A percentile compares a stretch with the other conserved stretches of the same genome.
phyloP scores from a whole-genome alignment of 2,797 vertebrate species.

The Eospalax fontanierii region DNA sequence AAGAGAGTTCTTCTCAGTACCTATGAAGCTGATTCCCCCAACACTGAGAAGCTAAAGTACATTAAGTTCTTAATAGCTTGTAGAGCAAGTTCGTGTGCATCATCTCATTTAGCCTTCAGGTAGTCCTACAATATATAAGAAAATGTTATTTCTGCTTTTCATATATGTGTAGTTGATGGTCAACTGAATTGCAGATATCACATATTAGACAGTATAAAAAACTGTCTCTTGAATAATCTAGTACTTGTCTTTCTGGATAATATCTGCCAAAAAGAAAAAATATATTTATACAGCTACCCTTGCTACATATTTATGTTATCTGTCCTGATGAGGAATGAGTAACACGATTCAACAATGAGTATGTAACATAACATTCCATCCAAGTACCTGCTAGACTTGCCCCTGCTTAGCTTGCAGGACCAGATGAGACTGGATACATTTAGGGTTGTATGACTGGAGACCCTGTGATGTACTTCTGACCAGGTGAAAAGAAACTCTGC shows the following conservation, averaged over 20 bases:
- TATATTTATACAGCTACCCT: not conserved
- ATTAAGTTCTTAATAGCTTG: not conserved
- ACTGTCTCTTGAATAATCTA: not conserved
- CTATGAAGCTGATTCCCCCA: not conserved
- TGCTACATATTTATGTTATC: not conserved
- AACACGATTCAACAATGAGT: not conserved
- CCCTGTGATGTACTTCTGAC: constrained; percentile 5
- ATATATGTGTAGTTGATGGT: not conserved
- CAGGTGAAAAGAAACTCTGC: not conserved
- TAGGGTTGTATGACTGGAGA: not conserved
- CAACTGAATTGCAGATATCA: not conserved
- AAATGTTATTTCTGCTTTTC: constrained; percentile 28
- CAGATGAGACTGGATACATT: not conserved
- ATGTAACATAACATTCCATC: not conserved
- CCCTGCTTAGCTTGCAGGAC: not conserved
- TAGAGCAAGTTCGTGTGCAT: not conserved
- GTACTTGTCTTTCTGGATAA: not conserved
- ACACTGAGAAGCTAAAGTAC: not conserved
- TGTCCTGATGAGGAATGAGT: not conserved
- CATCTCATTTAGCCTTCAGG: constrained; percentile 34
- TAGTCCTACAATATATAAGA: not conserved
- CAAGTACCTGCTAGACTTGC: not conserved
- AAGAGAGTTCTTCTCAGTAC: not conserved
- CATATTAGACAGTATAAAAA: not conserved
- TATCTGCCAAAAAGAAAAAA: constrained; percentile 1